These are phyloP conservation scores for Chymomyza fuscimana DNA, from an alignment of 2,888 invertebrate species.

Conservation along the genomic window DNA sequence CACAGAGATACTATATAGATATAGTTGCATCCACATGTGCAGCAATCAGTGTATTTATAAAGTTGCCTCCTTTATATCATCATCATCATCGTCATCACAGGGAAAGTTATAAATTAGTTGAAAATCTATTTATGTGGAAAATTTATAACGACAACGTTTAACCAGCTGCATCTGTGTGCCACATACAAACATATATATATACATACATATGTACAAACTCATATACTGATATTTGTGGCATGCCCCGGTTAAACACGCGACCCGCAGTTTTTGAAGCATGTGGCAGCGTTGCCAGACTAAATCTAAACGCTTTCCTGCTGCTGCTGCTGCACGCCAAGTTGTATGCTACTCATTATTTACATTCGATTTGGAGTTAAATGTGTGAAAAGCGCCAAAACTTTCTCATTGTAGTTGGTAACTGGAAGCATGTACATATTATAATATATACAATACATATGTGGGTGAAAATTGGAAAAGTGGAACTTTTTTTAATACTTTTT, in stretches of 20 bases:
- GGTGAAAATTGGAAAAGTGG: no score
- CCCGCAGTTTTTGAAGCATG: conserved; percentile 17
- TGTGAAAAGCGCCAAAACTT: conserved; percentile 60
- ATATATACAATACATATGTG: not conserved
- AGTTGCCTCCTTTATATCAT: not conserved
- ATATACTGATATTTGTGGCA: conserved; percentile 14
- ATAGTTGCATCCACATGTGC: not conserved
- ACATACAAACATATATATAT: not conserved
- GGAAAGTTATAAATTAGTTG: conserved; percentile 47
- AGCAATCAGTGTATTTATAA: not conserved
- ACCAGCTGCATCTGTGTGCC: conserved; percentile 7
- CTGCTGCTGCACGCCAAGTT: conserved; percentile 41
- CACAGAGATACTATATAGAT: not conserved
- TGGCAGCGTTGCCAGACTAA: not conserved
- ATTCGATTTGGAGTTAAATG: conserved; percentile 75
- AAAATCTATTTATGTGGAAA: conserved; percentile 56
- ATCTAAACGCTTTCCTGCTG: not conserved
- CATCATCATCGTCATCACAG: not conserved
- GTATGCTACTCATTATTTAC: conserved; percentile 66
- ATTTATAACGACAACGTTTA: conserved; percentile 32
- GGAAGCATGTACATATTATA: conserved; percentile 13
- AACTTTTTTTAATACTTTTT: no score
- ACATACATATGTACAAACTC: not conserved
- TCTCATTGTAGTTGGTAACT: conserved; percentile 36
- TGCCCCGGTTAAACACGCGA: conserved; percentile 12